Evolutionary conservation across 2,797 vertebrate species (phyloP).

Genomic region (Halcyon smyrnensis): DNA sequence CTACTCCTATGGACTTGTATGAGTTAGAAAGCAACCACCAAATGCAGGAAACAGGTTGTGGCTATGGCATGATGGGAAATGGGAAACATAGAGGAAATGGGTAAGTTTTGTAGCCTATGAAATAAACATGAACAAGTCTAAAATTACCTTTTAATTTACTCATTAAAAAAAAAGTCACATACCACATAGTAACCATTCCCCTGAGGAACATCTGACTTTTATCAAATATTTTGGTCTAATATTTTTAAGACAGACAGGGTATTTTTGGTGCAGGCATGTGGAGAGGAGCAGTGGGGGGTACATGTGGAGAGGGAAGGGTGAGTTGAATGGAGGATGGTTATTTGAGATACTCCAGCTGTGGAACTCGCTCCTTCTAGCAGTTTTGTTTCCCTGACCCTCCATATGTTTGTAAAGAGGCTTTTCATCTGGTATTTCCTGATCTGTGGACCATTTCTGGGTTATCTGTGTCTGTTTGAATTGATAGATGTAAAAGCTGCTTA

Average conservation of each 20-base stretch:
- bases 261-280: background rate
- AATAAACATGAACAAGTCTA: background rate
- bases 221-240: background rate
- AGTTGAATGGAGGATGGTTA: background rate
- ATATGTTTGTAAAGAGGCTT: background rate
- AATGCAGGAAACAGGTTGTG: background rate
- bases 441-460: background rate
- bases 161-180: accelerated
- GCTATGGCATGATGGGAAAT: background rate
- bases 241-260: background rate
- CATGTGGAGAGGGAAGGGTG: background rate
- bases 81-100: background rate
- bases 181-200: background rate
- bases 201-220: background rate
- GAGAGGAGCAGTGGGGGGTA: background rate
- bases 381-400: background rate
- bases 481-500: background rate
- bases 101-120: background rate
- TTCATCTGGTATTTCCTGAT: background rate
- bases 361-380: background rate
- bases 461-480: background rate
- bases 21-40: accelerated
- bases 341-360: background rate
- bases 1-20: background rate
- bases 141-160: background rate